These are phyloP conservation scores for Todiramphus saurophagus DNA, from an alignment of 2,113 vertebrate genomes.

Conservation along the genomic window DNA sequence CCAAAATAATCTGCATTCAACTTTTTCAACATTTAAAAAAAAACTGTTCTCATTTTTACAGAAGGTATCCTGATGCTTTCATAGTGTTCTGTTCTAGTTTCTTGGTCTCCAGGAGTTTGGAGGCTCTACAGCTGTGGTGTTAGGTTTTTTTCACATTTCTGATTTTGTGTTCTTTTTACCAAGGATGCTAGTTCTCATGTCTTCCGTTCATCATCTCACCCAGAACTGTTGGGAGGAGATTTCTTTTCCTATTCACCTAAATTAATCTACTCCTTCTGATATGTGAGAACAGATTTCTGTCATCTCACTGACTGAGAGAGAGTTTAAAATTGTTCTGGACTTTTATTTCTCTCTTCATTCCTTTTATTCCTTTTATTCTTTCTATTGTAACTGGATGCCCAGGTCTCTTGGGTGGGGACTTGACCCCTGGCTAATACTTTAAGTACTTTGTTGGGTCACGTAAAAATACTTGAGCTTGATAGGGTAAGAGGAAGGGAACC, in stretches of 20 bases:
- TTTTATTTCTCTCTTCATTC: neutral
- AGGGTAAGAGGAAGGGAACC: neutral
- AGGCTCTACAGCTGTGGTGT: neutral
- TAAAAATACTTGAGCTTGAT: neutral
- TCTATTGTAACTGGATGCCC: neutral
- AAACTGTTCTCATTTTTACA: neutral
- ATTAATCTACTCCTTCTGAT: neutral
- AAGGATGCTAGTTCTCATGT: neutral
- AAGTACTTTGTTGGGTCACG: neutral
- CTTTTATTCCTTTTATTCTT: neutral
- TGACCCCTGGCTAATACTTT: neutral
- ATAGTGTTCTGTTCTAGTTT: neutral
- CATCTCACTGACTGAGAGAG: neutral
- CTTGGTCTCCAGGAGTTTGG: neutral
- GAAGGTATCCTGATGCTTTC: neutral
- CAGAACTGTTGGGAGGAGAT: neutral
- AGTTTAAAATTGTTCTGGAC: neutral
- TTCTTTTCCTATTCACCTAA: neutral
- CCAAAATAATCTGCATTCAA: neutral
- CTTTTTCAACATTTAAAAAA: neutral
- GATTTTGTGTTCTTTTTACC: neutral
- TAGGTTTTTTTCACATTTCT: neutral
- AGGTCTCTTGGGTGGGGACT: neutral
- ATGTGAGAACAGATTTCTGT: neutral
- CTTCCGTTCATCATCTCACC: neutral